Evolutionary conservation across 2,797 vertebrate species (phyloP).

Genomic region (Phoxinus dragarum): DNA sequence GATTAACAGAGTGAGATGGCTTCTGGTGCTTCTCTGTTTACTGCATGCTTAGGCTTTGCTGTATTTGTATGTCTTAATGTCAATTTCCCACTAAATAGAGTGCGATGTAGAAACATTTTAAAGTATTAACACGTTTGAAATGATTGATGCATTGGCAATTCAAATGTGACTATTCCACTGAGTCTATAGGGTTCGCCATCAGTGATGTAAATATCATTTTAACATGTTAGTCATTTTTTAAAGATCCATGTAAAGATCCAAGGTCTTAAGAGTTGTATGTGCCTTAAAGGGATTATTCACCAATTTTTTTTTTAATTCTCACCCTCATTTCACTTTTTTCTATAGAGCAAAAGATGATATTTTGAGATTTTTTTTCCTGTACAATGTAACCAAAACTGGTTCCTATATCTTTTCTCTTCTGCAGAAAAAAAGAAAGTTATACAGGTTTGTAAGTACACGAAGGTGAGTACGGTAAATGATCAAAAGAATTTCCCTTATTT

Average conservation of each 20-base stretch:
- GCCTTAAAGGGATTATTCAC: neutral
- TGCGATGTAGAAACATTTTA: neutral
- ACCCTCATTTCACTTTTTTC: neutral
- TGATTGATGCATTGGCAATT: neutral
- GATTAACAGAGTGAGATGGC: conserved; percentile 61
- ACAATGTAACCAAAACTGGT: neutral
- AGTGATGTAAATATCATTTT: neutral
- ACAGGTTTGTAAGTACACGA: neutral
- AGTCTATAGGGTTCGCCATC: neutral
- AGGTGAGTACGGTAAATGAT: neutral
- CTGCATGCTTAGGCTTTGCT: neutral
- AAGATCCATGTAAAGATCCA: neutral
- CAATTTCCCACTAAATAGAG: conserved; percentile 17
- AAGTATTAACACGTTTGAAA: neutral
- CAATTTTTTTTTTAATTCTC: too few species aligned
- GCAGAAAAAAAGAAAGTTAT: neutral
- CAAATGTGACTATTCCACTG: too few species aligned
- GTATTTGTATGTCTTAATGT: neutral
- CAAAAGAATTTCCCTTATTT: neutral
- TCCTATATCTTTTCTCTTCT: neutral
- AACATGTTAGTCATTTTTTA: neutral
- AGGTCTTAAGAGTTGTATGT: neutral
- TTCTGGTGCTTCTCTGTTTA: conserved; percentile 47
- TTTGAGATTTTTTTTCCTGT: neutral
- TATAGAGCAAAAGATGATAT: neutral